Evolutionary conservation across 2,113 vertebrate species (phyloP).

Genomic region (Ahaetulla prasina): DNA sequence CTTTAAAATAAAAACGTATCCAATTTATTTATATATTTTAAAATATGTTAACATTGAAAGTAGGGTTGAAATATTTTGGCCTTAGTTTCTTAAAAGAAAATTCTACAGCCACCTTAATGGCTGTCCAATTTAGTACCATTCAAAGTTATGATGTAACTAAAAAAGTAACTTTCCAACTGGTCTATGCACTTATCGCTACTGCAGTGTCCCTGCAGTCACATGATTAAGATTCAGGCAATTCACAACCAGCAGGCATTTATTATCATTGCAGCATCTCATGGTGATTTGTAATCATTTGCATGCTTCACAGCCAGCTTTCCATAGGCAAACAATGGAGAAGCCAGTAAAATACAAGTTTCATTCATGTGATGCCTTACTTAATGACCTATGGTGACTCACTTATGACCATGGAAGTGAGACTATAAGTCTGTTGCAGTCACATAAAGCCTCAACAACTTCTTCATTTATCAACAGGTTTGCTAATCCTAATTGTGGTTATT

Average conservation of each 20-base stretch:
- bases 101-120: neutral
- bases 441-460: neutral
- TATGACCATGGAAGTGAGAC: neutral
- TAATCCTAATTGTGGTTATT: neutral
- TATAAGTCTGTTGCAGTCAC: neutral
- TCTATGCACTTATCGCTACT: neutral
- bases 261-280: neutral
- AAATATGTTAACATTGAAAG: neutral
- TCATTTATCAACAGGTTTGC: neutral
- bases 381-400: neutral
- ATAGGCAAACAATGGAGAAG: neutral
- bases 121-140: neutral
- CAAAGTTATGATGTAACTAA: neutral
- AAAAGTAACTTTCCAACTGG: neutral
- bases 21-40: neutral
- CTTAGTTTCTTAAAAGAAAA: neutral
- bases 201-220: neutral
- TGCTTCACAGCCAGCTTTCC: neutral
- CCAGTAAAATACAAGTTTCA: neutral
- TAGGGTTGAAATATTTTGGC: neutral
- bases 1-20: neutral
- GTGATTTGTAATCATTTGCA: neutral
- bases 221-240: neutral
- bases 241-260: neutral
- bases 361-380: neutral